phyloP scores from a whole-genome alignment of 1,140 invertebrate species.

The Nasonia vitripennis region DNA sequence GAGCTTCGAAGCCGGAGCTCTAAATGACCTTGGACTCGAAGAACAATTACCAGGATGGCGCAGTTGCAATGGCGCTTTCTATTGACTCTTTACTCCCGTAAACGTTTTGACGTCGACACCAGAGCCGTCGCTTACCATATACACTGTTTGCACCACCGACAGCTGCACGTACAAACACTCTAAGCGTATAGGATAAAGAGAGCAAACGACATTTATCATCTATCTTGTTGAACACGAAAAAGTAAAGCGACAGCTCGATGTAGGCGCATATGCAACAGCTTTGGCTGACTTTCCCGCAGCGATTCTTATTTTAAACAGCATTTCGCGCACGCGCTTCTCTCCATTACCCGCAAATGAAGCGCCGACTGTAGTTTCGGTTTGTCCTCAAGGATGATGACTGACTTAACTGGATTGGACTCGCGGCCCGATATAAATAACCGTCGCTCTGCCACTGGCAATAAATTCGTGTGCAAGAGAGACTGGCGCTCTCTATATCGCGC shows the following conservation, averaged over 20 bases:
- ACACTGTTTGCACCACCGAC: no score
- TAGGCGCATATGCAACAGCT: not conserved
- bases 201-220: no score
- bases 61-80: not conserved
- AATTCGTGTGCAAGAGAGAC: slow-evolving; percentile 50
- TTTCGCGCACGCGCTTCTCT: not conserved
- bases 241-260: no score
- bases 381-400: slow-evolving; percentile 60
- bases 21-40: not conserved
- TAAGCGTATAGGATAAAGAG: no score
- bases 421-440: slow-evolving; percentile 65
- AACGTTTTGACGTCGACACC: no score
- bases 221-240: no score
- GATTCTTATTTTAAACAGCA: slow-evolving; percentile 39
- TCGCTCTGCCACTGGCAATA: slow-evolving; percentile 57
- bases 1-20: not conserved
- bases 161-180: no score
- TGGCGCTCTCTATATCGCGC: not conserved
- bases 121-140: no score
- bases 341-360: slow-evolving; percentile 55
- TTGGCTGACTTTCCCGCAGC: slow-evolving; percentile 16
- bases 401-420: slow-evolving; percentile 65
- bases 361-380: slow-evolving; percentile 48
- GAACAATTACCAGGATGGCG: not conserved
- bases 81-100: not conserved